phyloP scores from a whole-genome alignment of 2,113 vertebrate genomes.

The Ailuropoda melanoleuca region DNA sequence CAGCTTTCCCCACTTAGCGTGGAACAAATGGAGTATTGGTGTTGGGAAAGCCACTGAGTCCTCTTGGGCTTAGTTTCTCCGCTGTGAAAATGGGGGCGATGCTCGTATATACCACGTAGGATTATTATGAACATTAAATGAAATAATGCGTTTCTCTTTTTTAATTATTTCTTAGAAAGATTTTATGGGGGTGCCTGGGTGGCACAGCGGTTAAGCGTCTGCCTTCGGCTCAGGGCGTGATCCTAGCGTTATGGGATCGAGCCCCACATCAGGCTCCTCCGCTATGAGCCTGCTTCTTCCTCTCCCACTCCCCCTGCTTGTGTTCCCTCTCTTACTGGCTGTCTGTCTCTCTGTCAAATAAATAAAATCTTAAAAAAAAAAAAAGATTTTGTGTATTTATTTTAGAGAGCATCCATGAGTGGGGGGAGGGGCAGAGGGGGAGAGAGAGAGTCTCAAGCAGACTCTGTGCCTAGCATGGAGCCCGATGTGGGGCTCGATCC shows the following conservation, averaged over 20 bases:
- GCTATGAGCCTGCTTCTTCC: too few species aligned
- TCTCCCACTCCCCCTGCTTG: too few species aligned
- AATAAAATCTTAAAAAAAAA: too few species aligned
- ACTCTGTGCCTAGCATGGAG: neutral
- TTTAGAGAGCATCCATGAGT: neutral
- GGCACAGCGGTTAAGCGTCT: too few species aligned
- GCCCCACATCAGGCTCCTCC: too few species aligned
- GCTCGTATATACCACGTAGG: too few species aligned
- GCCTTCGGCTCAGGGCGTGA: too few species aligned
- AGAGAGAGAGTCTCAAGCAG: neutral
- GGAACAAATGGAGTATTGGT: neutral
- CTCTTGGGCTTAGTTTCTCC: neutral
- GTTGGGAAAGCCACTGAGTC: neutral
- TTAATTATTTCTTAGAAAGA: neutral
- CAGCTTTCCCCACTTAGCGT: accelerated
- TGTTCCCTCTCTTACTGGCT: too few species aligned
- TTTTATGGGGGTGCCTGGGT: neutral
- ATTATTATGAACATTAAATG: neutral
- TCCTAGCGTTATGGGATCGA: too few species aligned
- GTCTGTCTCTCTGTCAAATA: too few species aligned
- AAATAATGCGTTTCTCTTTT: neutral
- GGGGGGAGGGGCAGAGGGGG: too few species aligned
- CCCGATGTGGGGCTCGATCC: accelerated
- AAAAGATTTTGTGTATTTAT: too few species aligned
- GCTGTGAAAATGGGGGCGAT: neutral